These are phyloP conservation scores for Drosophila bipectinata DNA, from an alignment of 1,140 invertebrate genomes.

Conservation along the genomic window DNA sequence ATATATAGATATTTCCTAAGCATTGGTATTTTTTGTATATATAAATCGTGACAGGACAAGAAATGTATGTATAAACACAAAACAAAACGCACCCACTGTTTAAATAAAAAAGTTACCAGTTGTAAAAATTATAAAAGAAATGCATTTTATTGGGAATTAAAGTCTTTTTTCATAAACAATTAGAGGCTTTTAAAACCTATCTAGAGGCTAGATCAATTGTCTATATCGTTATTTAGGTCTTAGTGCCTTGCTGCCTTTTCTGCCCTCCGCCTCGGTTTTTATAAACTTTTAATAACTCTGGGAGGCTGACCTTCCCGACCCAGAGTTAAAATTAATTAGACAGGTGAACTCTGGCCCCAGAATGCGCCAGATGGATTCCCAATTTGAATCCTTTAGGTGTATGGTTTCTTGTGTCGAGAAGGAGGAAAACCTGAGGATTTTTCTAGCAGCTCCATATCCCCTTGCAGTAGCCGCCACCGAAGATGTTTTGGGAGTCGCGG, in stretches of 20 bases:
- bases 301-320: neutral
- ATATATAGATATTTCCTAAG: slow-evolving; percentile 41
- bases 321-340: slow-evolving; percentile 55
- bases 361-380: slow-evolving; percentile 32
- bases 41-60: slow-evolving; percentile 45
- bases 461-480: too few relatives aligned
- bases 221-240: too few relatives aligned
- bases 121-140: slow-evolving; percentile 63
- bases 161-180: neutral
- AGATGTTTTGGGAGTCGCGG: too few relatives aligned
- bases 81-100: slow-evolving; percentile 59
- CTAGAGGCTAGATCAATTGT: too few relatives aligned
- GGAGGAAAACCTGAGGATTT: neutral
- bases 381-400: neutral
- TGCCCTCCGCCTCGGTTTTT: slow-evolving; percentile 23
- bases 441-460: too few relatives aligned
- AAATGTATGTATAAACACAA: slow-evolving; percentile 32
- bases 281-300: slow-evolving; percentile 58
- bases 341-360: slow-evolving; percentile 26
- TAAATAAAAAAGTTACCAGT: slow-evolving; percentile 80
- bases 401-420: neutral
- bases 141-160: neutral
- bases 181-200: too few relatives aligned
- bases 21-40: slow-evolving; percentile 74
- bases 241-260: too few relatives aligned